Conservation (phyloP, 2,113 vertebrate genomes). For the Charadrius vociferus region DNA sequence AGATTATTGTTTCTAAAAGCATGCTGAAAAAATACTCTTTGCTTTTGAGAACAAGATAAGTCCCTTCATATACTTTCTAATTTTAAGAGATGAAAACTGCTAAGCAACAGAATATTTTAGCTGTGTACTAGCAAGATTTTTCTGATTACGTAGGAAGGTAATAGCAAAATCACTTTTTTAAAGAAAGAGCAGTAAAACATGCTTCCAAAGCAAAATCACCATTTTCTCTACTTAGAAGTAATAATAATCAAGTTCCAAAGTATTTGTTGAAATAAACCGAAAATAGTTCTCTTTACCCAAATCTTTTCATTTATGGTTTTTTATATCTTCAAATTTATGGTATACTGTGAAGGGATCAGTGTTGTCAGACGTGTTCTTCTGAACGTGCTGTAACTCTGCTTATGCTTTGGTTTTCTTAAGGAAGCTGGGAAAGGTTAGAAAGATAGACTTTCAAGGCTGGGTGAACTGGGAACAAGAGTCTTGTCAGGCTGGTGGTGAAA, state of each 20-base stretch:
- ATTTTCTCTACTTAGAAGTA: neutral
- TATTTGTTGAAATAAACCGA: neutral
- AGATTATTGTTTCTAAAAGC: conserved; percentile 22
- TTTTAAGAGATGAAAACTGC: neutral
- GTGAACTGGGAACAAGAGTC: neutral
- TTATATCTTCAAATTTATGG: neutral
- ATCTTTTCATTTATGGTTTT: fast-evolving
- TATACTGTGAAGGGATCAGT: neutral
- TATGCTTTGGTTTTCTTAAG: neutral
- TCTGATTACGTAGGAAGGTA: neutral
- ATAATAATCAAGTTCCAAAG: neutral
- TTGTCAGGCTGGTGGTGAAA: neutral
- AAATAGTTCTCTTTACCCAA: neutral
- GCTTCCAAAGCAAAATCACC: neutral
- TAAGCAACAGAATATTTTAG: neutral
- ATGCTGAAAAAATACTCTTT: neutral
- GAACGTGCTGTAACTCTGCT: fast-evolving
- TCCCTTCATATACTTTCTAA: neutral
- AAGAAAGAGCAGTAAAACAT: neutral
- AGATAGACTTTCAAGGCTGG: neutral
- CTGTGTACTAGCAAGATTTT: neutral
- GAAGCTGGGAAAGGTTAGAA: neutral
- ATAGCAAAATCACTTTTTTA: neutral
- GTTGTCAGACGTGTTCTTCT: neutral
- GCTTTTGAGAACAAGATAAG: neutral